phyloP scores from a whole-genome alignment of 1,140 invertebrate species.

The Aethina tumida region DNA sequence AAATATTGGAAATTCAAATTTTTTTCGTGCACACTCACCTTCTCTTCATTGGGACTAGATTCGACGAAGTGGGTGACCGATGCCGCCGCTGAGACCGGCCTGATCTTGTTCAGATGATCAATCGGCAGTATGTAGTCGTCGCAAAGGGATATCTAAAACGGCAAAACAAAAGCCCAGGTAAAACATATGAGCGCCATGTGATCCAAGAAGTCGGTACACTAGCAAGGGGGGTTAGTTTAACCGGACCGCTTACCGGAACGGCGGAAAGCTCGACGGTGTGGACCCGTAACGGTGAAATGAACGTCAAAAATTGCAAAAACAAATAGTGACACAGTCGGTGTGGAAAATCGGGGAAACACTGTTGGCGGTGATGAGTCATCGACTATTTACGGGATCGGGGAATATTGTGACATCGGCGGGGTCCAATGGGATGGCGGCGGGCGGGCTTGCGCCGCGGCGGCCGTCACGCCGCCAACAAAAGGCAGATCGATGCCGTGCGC shows the following conservation, averaged over 20 bases:
- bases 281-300: too few relatives aligned
- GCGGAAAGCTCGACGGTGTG: too few relatives aligned
- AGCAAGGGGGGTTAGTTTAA: too few relatives aligned
- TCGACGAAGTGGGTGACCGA: conserved; percentile 28
- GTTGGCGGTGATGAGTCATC: conserved; percentile 29
- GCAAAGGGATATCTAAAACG: conserved; percentile 62
- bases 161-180: too few relatives aligned
- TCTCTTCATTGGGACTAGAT: conserved; percentile 50
- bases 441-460: conserved; percentile 19
- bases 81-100: conserved; percentile 48
- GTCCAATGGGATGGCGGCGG: conserved; percentile 20
- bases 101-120: conserved; percentile 60
- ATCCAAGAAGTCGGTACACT: too few relatives aligned
- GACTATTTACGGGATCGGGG: conserved; percentile 30
- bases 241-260: too few relatives aligned
- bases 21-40: conserved; percentile 37
- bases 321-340: conserved; percentile 3
- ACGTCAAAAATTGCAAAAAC: conserved; percentile 6
- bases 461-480: too few relatives aligned
- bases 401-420: conserved; percentile 22
- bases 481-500: too few relatives aligned
- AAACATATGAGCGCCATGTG: too few relatives aligned
- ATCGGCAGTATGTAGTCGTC: conserved; percentile 72
- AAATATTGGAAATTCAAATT: too few relatives aligned
- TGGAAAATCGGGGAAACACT: conserved; percentile 25